Conservation (phyloP, 2,888 invertebrate species). For the Drosophila picticornis region DNA sequence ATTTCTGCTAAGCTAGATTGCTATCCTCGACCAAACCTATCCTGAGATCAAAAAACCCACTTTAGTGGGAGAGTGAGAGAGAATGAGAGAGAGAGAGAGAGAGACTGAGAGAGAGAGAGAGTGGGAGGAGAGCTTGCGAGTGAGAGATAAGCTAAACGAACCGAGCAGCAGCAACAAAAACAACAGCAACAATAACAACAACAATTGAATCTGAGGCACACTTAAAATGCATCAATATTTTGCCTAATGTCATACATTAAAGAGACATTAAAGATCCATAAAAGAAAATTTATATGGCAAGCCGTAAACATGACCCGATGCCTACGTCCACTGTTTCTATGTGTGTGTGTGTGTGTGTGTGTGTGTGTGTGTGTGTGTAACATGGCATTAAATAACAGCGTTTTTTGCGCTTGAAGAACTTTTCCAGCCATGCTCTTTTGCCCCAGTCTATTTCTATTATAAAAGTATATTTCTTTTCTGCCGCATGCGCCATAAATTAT, state of each 20-base stretch:
- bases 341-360: constrained; percentile 29
- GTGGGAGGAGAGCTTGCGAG: neutral
- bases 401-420: constrained; percentile 58
- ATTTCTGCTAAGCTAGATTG: neutral
- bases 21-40: neutral
- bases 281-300: constrained; percentile 60
- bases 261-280: constrained; percentile 71
- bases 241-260: constrained; percentile 55
- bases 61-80: neutral
- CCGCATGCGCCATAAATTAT: constrained; percentile 55
- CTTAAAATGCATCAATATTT: constrained; percentile 62
- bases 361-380: neutral
- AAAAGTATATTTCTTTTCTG: constrained; percentile 22
- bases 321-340: constrained; percentile 9
- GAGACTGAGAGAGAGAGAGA: neutral
- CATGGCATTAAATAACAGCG: constrained; percentile 60
- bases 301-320: constrained; percentile 36
- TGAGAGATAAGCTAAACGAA: neutral
- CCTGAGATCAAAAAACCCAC: neutral
- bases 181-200: neutral
- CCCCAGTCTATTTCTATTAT: constrained; percentile 17
- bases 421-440: constrained; percentile 31
- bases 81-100: too few relatives aligned
- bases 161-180: neutral
- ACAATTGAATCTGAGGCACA: constrained; percentile 5